phyloP scores from a whole-genome alignment of 2,797 vertebrate genomes.

The Tenualosa thibaudeaui region DNA sequence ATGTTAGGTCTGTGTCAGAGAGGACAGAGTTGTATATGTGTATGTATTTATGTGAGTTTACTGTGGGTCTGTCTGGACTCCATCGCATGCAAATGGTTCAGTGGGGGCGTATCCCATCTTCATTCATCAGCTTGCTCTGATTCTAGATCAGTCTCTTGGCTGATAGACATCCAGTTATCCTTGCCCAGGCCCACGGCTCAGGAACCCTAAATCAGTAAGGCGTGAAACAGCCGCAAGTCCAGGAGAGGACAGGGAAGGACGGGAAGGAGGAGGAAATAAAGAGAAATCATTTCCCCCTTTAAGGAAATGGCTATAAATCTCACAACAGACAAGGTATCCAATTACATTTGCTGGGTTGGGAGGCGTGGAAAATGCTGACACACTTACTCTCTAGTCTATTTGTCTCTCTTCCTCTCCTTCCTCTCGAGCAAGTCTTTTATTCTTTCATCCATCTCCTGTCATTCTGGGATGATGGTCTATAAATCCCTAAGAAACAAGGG shows the following conservation, averaged over 20 bases:
- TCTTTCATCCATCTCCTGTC: not conserved
- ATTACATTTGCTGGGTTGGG: conserved; percentile 33
- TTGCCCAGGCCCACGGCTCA: not conserved
- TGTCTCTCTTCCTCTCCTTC: not conserved
- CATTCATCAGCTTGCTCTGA: not conserved
- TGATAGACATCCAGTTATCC: not conserved
- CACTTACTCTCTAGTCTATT: not conserved
- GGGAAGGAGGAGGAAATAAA: not conserved
- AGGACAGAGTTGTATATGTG: not conserved
- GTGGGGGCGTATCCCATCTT: not conserved
- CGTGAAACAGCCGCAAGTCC: not conserved
- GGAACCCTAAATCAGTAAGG: not conserved
- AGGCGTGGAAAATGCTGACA: conserved; percentile 32
- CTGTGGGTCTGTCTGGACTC: not conserved
- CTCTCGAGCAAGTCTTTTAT: not conserved
- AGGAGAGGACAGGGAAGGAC: conserved; percentile 9
- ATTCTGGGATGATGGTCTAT: conserved; percentile 22
- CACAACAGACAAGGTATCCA: conserved; percentile 16
- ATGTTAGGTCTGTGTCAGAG: not conserved
- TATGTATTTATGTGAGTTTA: not conserved
- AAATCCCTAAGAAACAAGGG: conserved; percentile 33
- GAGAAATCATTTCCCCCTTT: conserved; percentile 27
- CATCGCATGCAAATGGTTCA: not conserved
- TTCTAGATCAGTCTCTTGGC: not conserved
- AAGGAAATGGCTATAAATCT: conserved; percentile 34